These are phyloP conservation scores for Paraescarpia echinospica DNA, from an alignment of 1,140 invertebrate genomes.

Conservation along the genomic window DNA sequence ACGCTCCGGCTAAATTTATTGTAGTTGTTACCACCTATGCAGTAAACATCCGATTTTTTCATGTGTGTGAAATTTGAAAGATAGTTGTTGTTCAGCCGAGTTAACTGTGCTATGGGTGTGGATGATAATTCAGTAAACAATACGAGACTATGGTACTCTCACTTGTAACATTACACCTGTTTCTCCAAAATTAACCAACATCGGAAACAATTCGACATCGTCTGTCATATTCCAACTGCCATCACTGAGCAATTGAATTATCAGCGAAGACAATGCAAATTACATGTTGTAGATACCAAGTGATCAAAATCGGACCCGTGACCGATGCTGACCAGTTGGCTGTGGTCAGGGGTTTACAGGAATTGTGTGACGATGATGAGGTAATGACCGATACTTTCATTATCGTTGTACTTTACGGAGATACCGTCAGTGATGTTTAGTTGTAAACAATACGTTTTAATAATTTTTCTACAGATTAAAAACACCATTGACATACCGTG, in stretches of 20 bases:
- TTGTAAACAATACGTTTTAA: background rate
- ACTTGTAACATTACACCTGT: too few relatives aligned
- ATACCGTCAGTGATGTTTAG: background rate
- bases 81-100: too few relatives aligned
- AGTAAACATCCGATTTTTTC: too few relatives aligned
- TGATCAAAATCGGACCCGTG: background rate
- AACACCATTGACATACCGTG: background rate
- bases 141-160: background rate
- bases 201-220: too few relatives aligned
- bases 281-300: background rate
- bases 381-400: background rate
- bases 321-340: background rate
- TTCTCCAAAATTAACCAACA: too few relatives aligned
- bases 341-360: background rate
- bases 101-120: too few relatives aligned
- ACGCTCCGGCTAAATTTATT: too few relatives aligned
- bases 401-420: background rate
- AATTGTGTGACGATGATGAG: background rate
- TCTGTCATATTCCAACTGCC: too few relatives aligned
- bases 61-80: too few relatives aligned
- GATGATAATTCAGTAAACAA: background rate
- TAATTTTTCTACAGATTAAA: background rate
- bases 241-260: background rate
- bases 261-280: background rate
- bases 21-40: too few relatives aligned